phyloP scores from a whole-genome alignment of 2,113 vertebrate genomes.

The Alces alces region DNA sequence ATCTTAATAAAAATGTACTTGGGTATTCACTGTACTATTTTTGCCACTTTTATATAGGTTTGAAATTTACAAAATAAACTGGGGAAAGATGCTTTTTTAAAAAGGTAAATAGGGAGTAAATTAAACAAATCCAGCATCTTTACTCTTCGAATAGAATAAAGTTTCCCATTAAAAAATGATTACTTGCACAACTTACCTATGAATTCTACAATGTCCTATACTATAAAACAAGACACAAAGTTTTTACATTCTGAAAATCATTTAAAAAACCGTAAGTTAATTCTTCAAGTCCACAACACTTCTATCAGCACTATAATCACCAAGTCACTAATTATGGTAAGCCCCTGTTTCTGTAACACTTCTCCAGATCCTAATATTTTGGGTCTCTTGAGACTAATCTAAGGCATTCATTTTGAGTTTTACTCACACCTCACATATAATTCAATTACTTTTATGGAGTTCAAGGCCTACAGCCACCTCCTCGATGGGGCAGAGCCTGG shows the following conservation, averaged over 20 bases:
- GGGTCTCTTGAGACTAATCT: neutral
- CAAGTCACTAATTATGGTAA: neutral
- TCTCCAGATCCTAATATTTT: neutral
- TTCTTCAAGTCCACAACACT: neutral
- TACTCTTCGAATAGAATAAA: neutral
- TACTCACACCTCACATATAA: neutral
- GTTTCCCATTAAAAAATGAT: neutral
- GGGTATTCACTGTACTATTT: neutral
- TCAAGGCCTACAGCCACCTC: neutral
- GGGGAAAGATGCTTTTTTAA: neutral
- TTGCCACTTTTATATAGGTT: neutral
- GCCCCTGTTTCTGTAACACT: neutral
- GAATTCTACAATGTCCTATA: neutral
- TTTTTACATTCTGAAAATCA: neutral
- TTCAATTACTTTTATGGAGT: neutral
- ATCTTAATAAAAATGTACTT: neutral
- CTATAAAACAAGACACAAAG: neutral
- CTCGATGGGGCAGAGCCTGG: neutral
- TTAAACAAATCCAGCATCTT: constrained; percentile 22
- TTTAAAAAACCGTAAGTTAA: neutral
- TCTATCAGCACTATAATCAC: neutral
- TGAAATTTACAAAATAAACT: constrained; percentile 12
- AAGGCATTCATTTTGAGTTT: neutral
- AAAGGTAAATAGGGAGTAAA: neutral
- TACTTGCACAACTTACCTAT: neutral